Evolutionary conservation across 2,113 vertebrate genomes (phyloP), one percentile per base, ranked within the genome.

Genomic region (Muscicapa adusta): DNA sequence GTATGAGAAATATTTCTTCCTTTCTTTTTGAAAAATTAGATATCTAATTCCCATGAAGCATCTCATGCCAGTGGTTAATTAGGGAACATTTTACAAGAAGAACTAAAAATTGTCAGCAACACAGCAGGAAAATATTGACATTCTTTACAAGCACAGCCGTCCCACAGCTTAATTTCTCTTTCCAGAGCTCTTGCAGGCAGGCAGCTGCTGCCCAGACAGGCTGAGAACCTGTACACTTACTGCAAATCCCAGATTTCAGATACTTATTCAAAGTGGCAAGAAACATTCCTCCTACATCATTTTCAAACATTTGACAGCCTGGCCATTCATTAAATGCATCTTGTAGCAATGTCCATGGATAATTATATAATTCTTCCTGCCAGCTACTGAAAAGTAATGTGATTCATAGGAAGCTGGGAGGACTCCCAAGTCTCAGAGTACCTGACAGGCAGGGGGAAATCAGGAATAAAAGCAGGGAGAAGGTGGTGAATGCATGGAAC

Each of bases 281-380:
- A 85, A 94, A 85, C 65, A 75, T 71, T 88, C 61, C 53, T 93
- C 79, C 70, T 67, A 43, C 63, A 68, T 84, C 28, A 48, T 36
- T 89, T 94, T 63, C 61, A 71, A 73, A 71, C 40, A 88, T 68
- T 80, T 91, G 92, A 84, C 91, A 96, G 79, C 51, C 48, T 93
- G 66, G 53, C 23, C 56, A 94, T 86, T 66, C 86, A 86, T 86
- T 93, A 94, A 95, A 88, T 40, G 47, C 38, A 71, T 65, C 83
- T 89, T 13, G 2, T 11, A 70, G 57, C 72, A 40, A 84, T 34
- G 51, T 40, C 70, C 9, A 10, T 11, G 36, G 73, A 84, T 84
- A 25, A 45, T n/a, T 48, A 65, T 43, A 33, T 72, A 86, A 71
- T 91, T 96, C 83, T 77, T 80, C 47, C 79, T 93, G n/a, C 38